These are phyloP conservation scores for Nomada ferruginata DNA, from an alignment of 2,888 invertebrate genomes.

Conservation along the genomic window DNA sequence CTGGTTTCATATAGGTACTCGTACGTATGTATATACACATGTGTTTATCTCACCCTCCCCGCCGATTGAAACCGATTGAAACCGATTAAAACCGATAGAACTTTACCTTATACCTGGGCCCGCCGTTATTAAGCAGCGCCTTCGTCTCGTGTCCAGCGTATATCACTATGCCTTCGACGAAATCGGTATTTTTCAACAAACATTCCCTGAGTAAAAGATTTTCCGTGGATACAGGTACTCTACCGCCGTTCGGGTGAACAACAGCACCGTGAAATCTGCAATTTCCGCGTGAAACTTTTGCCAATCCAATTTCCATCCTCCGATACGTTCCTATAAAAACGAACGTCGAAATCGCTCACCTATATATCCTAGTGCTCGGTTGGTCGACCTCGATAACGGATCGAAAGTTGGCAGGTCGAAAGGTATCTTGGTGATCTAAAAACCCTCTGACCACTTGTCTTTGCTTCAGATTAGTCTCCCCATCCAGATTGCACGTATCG, in stretches of 20 bases:
- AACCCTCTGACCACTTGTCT: conserved; percentile 93
- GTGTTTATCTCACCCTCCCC: not conserved
- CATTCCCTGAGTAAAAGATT: conserved; percentile 97
- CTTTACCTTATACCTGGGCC: conserved; percentile 88
- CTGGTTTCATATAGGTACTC: too few relatives aligned
- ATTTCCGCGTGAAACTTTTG: conserved; percentile 1
- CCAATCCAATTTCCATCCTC: not conserved
- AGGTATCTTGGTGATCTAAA: conserved; percentile 89
- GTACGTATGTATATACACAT: too few relatives aligned
- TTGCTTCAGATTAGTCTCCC: conserved; percentile 98
- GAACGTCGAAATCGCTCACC: conserved; percentile 79
- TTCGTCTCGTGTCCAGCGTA: conserved; percentile 99
- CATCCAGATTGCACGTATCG: conserved; percentile 98
- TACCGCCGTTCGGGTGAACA: conserved; percentile 91
- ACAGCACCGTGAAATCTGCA: conserved; percentile 93
- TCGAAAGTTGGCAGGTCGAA: conserved; percentile 92
- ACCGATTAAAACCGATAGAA: not conserved
- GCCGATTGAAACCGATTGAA: not conserved
- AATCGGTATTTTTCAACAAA: conserved; percentile 97
- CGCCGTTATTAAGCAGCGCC: conserved; percentile 98
- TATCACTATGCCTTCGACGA: conserved; percentile 97
- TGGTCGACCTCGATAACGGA: conserved; percentile 96
- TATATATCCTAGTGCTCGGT: conserved; percentile 97
- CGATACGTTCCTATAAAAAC: not conserved
- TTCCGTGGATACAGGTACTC: conserved; percentile 94